Evolutionary conservation across 2,113 vertebrate genomes (phyloP).

Genomic region (Microcebus lehilahytsara): DNA sequence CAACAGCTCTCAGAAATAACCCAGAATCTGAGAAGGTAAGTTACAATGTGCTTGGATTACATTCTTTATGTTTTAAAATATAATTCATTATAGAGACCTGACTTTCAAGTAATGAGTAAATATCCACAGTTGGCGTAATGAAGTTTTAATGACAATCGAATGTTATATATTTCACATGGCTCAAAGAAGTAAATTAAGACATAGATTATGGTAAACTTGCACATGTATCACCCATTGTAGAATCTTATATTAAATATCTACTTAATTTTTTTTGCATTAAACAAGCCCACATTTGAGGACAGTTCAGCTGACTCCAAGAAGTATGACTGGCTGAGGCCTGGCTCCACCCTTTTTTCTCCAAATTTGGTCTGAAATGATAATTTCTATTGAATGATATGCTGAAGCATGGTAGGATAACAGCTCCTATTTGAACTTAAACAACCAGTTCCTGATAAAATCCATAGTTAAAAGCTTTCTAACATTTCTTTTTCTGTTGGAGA

Average conservation of each 20-base stretch:
- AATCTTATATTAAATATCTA: background rate
- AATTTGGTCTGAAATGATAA: background rate
- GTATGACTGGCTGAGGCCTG: background rate
- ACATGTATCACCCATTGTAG: background rate
- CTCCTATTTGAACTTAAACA: background rate
- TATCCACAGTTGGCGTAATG: background rate
- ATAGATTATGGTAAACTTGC: background rate
- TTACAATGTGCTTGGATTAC: constrained; percentile 27
- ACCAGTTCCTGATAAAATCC: background rate
- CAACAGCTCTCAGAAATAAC: constrained; percentile 25
- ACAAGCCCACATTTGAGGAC: background rate
- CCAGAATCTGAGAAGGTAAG: constrained; percentile 67
- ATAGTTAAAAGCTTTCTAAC: background rate
- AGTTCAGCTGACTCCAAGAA: background rate
- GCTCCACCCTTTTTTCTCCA: background rate
- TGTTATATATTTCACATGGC: background rate
- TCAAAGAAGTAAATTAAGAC: constrained; percentile 6
- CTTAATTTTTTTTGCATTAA: background rate
- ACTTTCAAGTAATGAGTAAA: constrained; percentile 7
- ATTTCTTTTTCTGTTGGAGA: background rate
- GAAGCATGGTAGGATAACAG: background rate
- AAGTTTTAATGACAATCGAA: background rate
- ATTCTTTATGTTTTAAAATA: background rate
- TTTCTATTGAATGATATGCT: background rate
- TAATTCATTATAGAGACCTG: background rate